These are phyloP conservation scores for Ahaetulla prasina DNA, from an alignment of 2,113 vertebrate genomes.

Conservation along the genomic window DNA sequence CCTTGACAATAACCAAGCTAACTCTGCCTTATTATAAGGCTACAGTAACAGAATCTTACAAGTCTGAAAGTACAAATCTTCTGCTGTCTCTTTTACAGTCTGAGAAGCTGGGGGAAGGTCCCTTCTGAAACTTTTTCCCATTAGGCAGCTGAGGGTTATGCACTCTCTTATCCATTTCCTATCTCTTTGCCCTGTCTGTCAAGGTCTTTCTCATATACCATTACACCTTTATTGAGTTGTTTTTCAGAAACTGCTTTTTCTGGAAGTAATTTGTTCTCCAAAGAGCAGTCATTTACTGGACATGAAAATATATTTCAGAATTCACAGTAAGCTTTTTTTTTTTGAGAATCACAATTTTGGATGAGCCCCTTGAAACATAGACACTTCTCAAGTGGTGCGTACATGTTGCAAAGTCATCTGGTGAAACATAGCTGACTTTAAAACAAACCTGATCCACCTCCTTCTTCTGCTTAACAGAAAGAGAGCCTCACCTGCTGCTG, in stretches of 20 bases:
- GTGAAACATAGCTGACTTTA: background rate
- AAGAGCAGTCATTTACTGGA: background rate
- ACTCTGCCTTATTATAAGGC: background rate
- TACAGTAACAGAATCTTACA: background rate
- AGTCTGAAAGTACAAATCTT: background rate
- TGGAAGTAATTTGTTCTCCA: background rate
- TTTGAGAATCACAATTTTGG: background rate
- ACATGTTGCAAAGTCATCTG: too few species aligned
- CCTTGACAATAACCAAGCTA: background rate
- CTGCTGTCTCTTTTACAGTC: background rate
- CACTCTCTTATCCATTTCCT: too few species aligned
- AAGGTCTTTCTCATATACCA: too few species aligned
- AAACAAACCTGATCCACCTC: background rate
- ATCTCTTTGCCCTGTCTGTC: too few species aligned
- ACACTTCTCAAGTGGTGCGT: too few species aligned
- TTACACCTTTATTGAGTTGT: background rate
- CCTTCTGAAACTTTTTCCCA: too few species aligned
- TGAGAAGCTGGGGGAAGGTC: too few species aligned
- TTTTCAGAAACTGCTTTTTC: background rate
- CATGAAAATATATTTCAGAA: background rate
- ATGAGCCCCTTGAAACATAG: background rate
- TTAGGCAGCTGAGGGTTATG: too few species aligned
- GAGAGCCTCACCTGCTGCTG: background rate
- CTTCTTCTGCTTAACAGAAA: background rate
- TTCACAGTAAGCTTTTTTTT: background rate